Evolutionary conservation across 53 echinoderm and acorn worm genomes (phyloP).

Genomic region (Astropecten irregularis): DNA sequence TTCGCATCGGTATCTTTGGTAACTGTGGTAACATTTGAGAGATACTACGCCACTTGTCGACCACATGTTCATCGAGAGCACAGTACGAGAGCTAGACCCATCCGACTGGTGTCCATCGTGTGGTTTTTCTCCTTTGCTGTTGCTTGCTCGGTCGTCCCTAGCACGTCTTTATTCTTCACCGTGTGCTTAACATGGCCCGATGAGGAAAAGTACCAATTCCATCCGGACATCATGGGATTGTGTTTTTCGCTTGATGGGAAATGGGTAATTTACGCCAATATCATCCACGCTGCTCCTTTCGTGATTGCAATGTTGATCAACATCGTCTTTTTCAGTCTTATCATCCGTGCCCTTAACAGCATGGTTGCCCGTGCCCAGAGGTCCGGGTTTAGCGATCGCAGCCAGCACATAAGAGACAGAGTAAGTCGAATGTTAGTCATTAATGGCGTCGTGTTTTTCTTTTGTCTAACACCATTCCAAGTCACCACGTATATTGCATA

Average conservation of each 20-base stretch:
- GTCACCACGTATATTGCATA: slow-evolving; percentile 2
- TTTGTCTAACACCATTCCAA: slow-evolving; percentile 42
- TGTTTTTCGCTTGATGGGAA: not conserved
- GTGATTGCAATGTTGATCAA: slow-evolving; percentile 45
- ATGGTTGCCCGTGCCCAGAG: slow-evolving; percentile 46
- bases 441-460: slow-evolving; percentile 37
- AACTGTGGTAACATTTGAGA: slow-evolving; percentile 47
- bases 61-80: slow-evolving; percentile 37
- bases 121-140: slow-evolving; percentile 34
- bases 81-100: slow-evolving; percentile 36
- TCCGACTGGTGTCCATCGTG: slow-evolving; percentile 26
- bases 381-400: slow-evolving; percentile 48
- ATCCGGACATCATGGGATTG: slow-evolving; percentile 34
- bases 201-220: slow-evolving; percentile 4
- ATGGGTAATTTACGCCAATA: slow-evolving; percentile 19
- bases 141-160: slow-evolving; percentile 32
- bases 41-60: slow-evolving; percentile 52
- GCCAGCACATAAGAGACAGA: slow-evolving; percentile 48
- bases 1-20: slow-evolving; percentile 39
- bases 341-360: slow-evolving; percentile 47
- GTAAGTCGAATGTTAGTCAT: slow-evolving; percentile 52
- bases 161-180: not conserved
- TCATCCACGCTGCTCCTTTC: slow-evolving; percentile 17
- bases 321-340: slow-evolving; percentile 30
- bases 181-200: slow-evolving; percentile 37